These are phyloP conservation scores for Microctonus hyperodae DNA, from an alignment of 2,888 invertebrate species.

Conservation along the genomic window DNA sequence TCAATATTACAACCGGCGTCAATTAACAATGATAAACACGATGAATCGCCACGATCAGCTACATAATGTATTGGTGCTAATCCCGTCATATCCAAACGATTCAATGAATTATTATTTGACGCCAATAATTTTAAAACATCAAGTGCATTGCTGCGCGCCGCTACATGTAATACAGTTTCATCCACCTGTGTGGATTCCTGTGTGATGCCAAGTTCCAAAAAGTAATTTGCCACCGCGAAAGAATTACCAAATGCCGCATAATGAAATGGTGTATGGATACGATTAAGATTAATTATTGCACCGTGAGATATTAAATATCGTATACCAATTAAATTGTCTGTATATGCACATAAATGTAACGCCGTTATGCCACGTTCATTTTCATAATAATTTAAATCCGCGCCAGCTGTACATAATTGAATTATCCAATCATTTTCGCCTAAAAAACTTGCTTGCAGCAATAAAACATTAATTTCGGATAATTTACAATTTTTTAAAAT, in stretches of 20 bases:
- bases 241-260: slow-evolving; percentile 91
- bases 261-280: slow-evolving; percentile 83
- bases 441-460: slow-evolving; percentile 79
- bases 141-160: slow-evolving; percentile 83
- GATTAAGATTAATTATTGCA: slow-evolving; percentile 74
- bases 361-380: slow-evolving; percentile 76
- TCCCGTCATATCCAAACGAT: slow-evolving; percentile 77
- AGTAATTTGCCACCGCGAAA: slow-evolving; percentile 78
- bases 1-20: slow-evolving; percentile 77
- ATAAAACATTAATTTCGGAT: slow-evolving; percentile 74
- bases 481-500: slow-evolving; percentile 69
- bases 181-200: slow-evolving; percentile 72
- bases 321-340: slow-evolving; percentile 77
- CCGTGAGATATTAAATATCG: slow-evolving; percentile 74
- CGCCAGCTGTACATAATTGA: slow-evolving; percentile 72
- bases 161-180: slow-evolving; percentile 83
- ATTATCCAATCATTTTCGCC: slow-evolving; percentile 74
- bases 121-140: slow-evolving; percentile 81
- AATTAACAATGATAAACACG: slow-evolving; percentile 77
- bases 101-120: slow-evolving; percentile 77
- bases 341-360: slow-evolving; percentile 79
- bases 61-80: slow-evolving; percentile 83
- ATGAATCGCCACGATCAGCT: slow-evolving; percentile 80
- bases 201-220: slow-evolving; percentile 76
- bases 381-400: slow-evolving; percentile 75